phyloP scores from a whole-genome alignment of 2,888 invertebrate genomes.

The Chrysotoxum bicinctum region DNA sequence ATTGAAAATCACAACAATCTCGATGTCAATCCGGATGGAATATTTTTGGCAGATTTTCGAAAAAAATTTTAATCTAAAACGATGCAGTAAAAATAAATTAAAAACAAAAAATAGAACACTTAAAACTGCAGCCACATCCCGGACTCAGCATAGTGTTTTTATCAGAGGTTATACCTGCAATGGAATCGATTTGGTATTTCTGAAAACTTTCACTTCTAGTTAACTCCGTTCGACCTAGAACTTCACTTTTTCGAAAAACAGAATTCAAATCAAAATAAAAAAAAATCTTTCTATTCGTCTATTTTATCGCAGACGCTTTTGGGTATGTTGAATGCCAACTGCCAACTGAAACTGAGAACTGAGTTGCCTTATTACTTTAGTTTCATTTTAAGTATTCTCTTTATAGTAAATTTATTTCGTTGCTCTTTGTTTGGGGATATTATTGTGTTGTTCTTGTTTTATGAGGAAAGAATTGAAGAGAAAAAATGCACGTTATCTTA shows the following conservation, averaged over 20 bases:
- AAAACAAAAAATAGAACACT: neutral
- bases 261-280: constrained; percentile 5
- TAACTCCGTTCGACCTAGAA: neutral
- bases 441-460: neutral
- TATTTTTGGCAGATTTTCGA: neutral
- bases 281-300: neutral
- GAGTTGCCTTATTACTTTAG: constrained; percentile 44
- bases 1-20: neutral
- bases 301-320: constrained; percentile 20
- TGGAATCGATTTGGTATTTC: neutral
- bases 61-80: neutral
- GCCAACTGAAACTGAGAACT: neutral
- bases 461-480: constrained; percentile 1
- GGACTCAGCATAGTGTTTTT: neutral
- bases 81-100: neutral
- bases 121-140: neutral
- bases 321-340: constrained; percentile 48
- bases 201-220: neutral
- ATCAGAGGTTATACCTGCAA: constrained; percentile 4
- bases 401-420: constrained; percentile 30
- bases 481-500: constrained; percentile 4
- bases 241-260: neutral
- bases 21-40: constrained; percentile 25
- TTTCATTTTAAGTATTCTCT: constrained; percentile 26
- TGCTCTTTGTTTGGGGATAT: constrained; percentile 36